Evolutionary conservation across 2,888 invertebrate genomes (phyloP), one percentile per base, ranked within the genome.

Genomic region (Eupithecia vulgata): DNA sequence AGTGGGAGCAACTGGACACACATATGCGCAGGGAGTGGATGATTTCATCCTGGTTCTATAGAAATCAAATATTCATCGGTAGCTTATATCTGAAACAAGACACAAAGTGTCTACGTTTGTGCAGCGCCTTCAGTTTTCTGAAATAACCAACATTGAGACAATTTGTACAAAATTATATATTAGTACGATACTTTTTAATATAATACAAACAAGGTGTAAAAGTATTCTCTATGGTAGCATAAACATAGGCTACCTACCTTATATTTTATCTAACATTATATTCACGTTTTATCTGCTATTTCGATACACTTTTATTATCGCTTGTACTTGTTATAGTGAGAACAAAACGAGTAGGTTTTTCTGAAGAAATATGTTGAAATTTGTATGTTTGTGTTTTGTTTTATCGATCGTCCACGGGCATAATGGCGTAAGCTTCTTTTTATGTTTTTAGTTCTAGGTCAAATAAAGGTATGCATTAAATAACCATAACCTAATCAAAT

Each of bases 341-440:
- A 57, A 42, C 40, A 68, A 69, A 34, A 70, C 62, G 62, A 35
- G 13, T 70, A 57, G 57, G 57, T 65, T 61, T n/a, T 5, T 17
- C 34, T 52, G 10, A 61, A 66, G 30, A 42, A 25, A 72, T 71
- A 79, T 79, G 79, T 75, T 74, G 25, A 77, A 71, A 68, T 13
- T 83, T 67, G 52, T 81, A 66, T 74, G 68, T 70, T 68, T 83
- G 67, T 77, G 75, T 68, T 12, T 83, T 37, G 40, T 81, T 68
- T 72, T 82, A 52, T 73, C 76, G 17, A 40, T 68, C 10, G 82
- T 78, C n/a, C 69, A 81, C 64, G 84, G 82, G 21, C 87, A 87
- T 72, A 81, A 74, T 57, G 82, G 80, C 71, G 87, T 87, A 80
- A 86, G 87, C 82, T 70, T 13, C 4, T 40, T 65, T 65, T 30